Base-by-base conservation (phyloP, 2,113 vertebrate genomes). In the Irena cyanogastra region DNA sequence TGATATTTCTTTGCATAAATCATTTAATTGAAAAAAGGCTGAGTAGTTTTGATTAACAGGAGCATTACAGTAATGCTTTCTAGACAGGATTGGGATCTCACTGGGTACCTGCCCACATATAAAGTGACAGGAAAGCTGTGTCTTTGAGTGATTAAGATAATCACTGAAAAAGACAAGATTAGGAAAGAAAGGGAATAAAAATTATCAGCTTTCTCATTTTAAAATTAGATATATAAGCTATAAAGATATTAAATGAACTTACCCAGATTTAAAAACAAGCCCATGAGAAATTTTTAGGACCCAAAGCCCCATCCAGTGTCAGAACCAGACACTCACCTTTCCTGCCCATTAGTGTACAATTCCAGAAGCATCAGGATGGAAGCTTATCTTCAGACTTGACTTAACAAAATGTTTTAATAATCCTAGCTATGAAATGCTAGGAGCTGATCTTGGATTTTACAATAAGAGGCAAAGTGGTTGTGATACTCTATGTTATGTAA, bases 361-460 rank as follows among this genome's bases (percentile, higher is more conserved):
- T 94, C 56, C 93, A 92, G 63, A 50, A 94, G 35, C 56, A 90
- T 66, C 79, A 75, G 86, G 60, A 66, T 75, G 52, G 89, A 91
- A 78, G 83, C 86, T 94, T 92, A 77, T 94, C 93, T 92, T 93
- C 91, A 93, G 72, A 92, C 57, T 93, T 90, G 80, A 90, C 90
- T 96, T 95, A 95, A 92, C 64, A 92, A 95, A 95, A 89, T 93
- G 65, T 93, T 97, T 90, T 93, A 94, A 94, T 96, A 95, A 95
- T 95, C 93, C 90, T 52, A 63, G 90, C 79, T 93, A 8, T 80
- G 82, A 96, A 93, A 93, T 86, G 63, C 92, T 93, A 30, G 79
- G 56, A 85, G 75, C 66, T 88, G 92, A 90, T 95, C 90, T 83
- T 80, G 84, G 90, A 59, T 94, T 91, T 90, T 93, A 95, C 92